Conservation (phyloP, 2,888 invertebrate species). For the Drosophila longiperda region DNA sequence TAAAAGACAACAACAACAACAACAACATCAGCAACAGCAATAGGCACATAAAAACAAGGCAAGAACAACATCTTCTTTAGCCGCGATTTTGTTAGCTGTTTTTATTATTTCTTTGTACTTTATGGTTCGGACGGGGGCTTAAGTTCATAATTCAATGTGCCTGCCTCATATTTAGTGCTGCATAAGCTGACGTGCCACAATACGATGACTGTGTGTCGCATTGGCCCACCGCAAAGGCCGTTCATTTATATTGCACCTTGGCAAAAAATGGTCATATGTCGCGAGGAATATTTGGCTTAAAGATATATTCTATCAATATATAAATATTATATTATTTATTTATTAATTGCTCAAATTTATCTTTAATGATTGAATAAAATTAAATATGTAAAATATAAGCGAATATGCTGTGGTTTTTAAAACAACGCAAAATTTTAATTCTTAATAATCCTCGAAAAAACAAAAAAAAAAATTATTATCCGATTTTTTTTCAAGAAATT, state of each 20-base stretch:
- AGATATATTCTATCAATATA: background rate
- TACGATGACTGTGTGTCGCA: constrained; percentile 20
- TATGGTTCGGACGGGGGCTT: constrained; percentile 64
- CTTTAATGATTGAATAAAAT: background rate
- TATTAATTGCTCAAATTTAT: background rate
- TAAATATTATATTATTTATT: background rate
- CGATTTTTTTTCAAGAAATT: background rate
- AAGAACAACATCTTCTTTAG: constrained; percentile 59
- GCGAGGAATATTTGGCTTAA: background rate
- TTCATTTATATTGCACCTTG: constrained; percentile 34
- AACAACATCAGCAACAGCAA: constrained; percentile 1
- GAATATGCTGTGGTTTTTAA: background rate
- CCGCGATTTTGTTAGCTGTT: constrained; percentile 71
- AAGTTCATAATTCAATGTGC: constrained; percentile 77
- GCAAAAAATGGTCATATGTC: constrained; percentile 4
- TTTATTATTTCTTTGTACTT: constrained; percentile 51
- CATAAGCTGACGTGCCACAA: constrained; percentile 60
- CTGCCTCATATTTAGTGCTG: constrained; percentile 19
- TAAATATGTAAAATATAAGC: background rate
- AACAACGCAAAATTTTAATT: background rate
- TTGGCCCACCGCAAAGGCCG: constrained; percentile 70
- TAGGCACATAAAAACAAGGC: constrained; percentile 1
- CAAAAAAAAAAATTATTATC: background rate
- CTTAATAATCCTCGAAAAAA: background rate
- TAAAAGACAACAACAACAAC: constrained; percentile 42